Evolutionary conservation across 2,113 vertebrate species (phyloP).

Genomic region (Oryzias melastigma): DNA sequence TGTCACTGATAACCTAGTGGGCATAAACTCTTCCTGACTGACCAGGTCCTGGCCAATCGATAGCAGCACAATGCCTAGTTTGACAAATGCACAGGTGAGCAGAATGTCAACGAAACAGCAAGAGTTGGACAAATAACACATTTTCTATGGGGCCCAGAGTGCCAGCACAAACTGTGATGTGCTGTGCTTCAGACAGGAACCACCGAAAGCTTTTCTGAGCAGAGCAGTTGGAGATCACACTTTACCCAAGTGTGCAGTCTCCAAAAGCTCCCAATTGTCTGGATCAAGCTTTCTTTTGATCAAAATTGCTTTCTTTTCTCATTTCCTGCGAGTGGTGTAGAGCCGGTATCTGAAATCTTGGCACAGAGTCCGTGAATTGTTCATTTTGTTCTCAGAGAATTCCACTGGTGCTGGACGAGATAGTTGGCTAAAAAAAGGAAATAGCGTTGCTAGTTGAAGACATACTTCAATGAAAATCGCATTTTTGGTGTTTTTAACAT

Average conservation of each 20-base stretch:
- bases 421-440: slow-evolving; percentile 8
- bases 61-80: slow-evolving; percentile 50
- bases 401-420: slow-evolving; percentile 9
- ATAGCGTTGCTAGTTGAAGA: slow-evolving; percentile 6
- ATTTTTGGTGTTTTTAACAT: no score
- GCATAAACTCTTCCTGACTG: slow-evolving; percentile 50
- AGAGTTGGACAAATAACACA: slow-evolving; percentile 31
- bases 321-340: slow-evolving; percentile 8
- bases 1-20: slow-evolving; percentile 67
- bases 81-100: slow-evolving; percentile 59
- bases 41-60: slow-evolving; percentile 58
- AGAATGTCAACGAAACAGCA: slow-evolving; percentile 52
- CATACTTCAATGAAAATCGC: no score
- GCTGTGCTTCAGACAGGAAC: slow-evolving; percentile 29
- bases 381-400: slow-evolving; percentile 47
- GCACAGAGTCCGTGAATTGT: slow-evolving; percentile 43
- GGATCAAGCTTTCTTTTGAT: slow-evolving; percentile 9
- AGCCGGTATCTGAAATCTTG: slow-evolving; percentile 32
- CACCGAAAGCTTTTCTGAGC: slow-evolving; percentile 41
- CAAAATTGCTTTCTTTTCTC: slow-evolving; percentile 34
- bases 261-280: slow-evolving; percentile 29
- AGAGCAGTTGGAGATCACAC: slow-evolving; percentile 38
- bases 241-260: slow-evolving; percentile 25
- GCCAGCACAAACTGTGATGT: slow-evolving; percentile 37
- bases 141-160: slow-evolving; percentile 45